Percentiles rank a stretch among this genome's conserved stretches.
Evolutionary conservation across 2,888 invertebrate genomes (phyloP).

Genomic region (Parapristionchus giblindavisi): DNA sequence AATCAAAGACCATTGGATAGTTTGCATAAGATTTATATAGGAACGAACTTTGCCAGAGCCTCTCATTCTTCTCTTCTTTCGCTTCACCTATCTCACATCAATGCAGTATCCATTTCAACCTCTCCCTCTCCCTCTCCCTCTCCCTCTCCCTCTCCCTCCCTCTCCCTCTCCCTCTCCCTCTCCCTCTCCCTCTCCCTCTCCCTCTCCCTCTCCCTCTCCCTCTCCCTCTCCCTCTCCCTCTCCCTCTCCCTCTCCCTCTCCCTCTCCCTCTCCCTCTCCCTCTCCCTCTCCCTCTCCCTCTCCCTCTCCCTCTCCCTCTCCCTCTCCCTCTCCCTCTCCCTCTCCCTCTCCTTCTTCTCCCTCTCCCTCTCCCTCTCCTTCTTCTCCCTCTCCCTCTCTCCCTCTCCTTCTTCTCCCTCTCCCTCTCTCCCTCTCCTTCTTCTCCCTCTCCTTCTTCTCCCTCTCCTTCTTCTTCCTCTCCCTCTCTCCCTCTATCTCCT

Average conservation of each 20-base stretch:
- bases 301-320: not conserved
- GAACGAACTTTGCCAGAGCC: too few species aligned
- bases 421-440: not conserved
- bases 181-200: not conserved
- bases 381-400: not conserved
- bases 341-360: not conserved
- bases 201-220: conserved; percentile 1
- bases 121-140: not conserved
- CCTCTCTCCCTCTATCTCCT: not conserved
- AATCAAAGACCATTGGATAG: too few species aligned
- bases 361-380: conserved; percentile 1
- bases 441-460: not conserved
- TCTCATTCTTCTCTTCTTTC: not conserved
- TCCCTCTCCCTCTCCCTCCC: not conserved
- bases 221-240: not conserved
- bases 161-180: not conserved
- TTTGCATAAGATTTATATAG: too few species aligned
- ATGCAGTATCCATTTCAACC: not conserved
- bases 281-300: not conserved
- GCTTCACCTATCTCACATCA: conserved; percentile 17
- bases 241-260: not conserved
- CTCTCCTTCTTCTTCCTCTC: not conserved
- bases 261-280: not conserved
- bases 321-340: not conserved
- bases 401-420: conserved; percentile 17